Conservation (phyloP, 2,113 vertebrate genomes). For the Rhea americana region DNA sequence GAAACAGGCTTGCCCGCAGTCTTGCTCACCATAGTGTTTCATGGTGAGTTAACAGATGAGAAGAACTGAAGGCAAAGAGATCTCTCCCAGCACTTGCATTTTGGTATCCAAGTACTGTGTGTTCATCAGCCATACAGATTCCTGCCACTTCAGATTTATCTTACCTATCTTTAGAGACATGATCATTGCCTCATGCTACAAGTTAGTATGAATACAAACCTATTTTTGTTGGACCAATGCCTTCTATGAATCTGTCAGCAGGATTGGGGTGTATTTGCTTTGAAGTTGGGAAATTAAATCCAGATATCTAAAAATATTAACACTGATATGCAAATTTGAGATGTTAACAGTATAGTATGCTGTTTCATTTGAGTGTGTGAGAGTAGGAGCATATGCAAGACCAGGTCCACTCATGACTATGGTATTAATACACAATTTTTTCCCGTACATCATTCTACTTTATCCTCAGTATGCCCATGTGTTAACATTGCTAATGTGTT, state of each 20-base stretch:
- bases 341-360: not conserved
- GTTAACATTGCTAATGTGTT: not conserved
- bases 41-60: not conserved
- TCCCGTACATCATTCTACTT: not conserved
- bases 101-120: not conserved
- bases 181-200: not conserved
- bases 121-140: not conserved
- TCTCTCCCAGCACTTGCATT: not conserved
- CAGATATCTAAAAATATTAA: not conserved
- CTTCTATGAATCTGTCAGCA: not conserved
- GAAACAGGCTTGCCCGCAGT: not conserved
- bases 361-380: not conserved
- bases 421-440: not conserved
- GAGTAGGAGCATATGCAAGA: not conserved
- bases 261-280: not conserved
- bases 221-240: not conserved
- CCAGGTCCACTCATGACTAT: not conserved
- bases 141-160: not conserved
- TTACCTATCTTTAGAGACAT: not conserved
- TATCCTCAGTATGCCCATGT: rapidly evolving
- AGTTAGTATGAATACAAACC: not conserved
- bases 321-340: not conserved
- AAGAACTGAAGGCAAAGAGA: not conserved
- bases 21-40: not conserved
- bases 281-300: not conserved